These are phyloP conservation scores for Apus apus DNA, from an alignment of 2,113 vertebrate species.

Conservation along the genomic window DNA sequence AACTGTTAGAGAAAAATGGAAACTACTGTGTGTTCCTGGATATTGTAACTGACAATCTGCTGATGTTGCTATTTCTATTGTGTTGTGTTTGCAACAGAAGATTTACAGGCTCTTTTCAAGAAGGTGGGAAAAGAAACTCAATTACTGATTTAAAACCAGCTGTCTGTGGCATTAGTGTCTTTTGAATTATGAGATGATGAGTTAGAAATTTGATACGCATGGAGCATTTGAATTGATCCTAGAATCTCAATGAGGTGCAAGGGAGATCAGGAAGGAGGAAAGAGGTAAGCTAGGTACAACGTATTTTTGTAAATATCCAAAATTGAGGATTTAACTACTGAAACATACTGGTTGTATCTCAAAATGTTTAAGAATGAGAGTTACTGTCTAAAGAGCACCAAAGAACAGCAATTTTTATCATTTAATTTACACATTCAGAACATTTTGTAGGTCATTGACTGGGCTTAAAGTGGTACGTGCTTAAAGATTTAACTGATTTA, in stretches of 20 bases:
- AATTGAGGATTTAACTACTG: neutral
- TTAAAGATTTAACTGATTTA: conserved; percentile 68
- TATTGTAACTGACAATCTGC: conserved; percentile 47
- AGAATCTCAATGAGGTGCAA: neutral
- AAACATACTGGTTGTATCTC: neutral
- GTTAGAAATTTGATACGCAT: neutral
- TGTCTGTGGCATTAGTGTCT: neutral
- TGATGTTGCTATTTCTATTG: conserved; percentile 40
- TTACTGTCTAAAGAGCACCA: neutral
- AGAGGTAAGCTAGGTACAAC: neutral
- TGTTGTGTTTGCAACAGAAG: conserved; percentile 17
- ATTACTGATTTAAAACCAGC: neutral
- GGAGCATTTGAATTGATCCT: neutral
- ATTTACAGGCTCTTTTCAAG: neutral
- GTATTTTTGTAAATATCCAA: neutral
- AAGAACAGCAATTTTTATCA: conserved; percentile 19
- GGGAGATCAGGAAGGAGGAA: neutral
- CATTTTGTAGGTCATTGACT: conserved; percentile 64
- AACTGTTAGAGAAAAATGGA: conserved; percentile 2
- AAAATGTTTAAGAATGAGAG: neutral
- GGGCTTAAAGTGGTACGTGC: conserved; percentile 53
- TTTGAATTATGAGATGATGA: neutral
- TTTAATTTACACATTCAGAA: conserved; percentile 33
- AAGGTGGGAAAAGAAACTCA: neutral
- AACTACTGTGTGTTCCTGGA: conserved; percentile 18